Evolutionary conservation across 2,113 vertebrate species (phyloP), one percentile per base, ranked within the genome.

Genomic region (Charina bottae): DNA sequence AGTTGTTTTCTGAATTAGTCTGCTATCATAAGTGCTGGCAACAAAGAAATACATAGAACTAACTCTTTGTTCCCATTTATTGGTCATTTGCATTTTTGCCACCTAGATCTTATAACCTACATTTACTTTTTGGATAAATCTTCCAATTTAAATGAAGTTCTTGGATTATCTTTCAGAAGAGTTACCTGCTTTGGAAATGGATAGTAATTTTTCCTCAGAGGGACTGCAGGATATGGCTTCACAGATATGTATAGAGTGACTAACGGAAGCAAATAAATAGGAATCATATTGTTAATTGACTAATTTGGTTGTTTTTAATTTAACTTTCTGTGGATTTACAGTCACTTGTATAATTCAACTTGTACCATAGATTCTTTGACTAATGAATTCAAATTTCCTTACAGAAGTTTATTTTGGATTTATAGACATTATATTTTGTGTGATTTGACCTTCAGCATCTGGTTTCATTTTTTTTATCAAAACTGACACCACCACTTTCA

Each of bases 401-500:
- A 21, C 19, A 59, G 86, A 92, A 92, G 86, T 87, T 92, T 92
- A 88, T 59, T 83, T 88, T 58, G 37, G 91, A 42, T 24, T 92
- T 92, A 88, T 26, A 17, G 37, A 53, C 86, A 92, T 88, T 92
- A 78, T 95, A 91, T 92, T 95, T 95, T 92, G 58, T 60, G 87
- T 89, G 90, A 86, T 89, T 89, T 96, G 93, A 95, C 49, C 87
- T 96, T 0, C 0, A 92, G 93, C 94, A 96, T 96, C 92, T 95
- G 94, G 95, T 96, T 97, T 96, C 93, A 95, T 68, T 68, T 87
- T 59, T 56, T 91, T 96, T 91, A 92, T 84, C 90, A 85, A 88
- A 96, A 96, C 93, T 95, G 94, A 96, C 95, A 96, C 95, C 92
- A 91, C 87, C 92, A 89, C 95, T 96, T 95, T 93, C 88, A 95